Conservation (phyloP, 2,888 invertebrate genomes). For the Volucella zonaria region DNA sequence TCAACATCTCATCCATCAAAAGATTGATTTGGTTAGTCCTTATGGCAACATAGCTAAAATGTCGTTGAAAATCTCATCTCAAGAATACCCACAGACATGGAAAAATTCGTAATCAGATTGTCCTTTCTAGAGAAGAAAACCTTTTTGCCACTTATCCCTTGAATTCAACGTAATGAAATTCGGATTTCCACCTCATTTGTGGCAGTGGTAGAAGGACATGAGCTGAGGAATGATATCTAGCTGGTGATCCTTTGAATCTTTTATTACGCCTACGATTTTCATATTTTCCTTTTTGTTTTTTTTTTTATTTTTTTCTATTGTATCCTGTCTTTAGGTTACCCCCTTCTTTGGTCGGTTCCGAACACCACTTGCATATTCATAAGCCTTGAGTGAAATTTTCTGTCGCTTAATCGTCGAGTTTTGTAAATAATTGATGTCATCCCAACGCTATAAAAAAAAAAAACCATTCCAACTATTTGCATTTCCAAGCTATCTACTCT, state of each 20-base stretch:
- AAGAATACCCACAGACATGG: conserved; percentile 10
- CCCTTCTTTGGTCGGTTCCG: not conserved
- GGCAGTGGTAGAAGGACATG: not conserved
- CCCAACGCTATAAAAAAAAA: conserved; percentile 51
- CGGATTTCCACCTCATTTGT: conserved; percentile 60
- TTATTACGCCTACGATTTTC: conserved; percentile 50
- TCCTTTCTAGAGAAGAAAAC: conserved; percentile 18
- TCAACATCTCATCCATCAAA: conserved; percentile 58
- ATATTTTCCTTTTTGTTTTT: conserved; percentile 11
- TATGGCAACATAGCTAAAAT: conserved; percentile 37
- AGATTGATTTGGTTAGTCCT: conserved; percentile 59
- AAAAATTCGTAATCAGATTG: conserved; percentile 47
- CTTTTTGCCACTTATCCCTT: conserved; percentile 16
- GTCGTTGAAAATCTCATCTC: conserved; percentile 39
- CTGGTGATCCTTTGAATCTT: conserved; percentile 15
- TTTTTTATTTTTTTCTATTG: conserved; percentile 1
- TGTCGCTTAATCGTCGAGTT: conserved; percentile 65
- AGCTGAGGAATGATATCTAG: too few relatives aligned
- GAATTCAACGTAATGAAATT: conserved; percentile 45
- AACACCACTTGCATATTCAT: conserved; percentile 69
- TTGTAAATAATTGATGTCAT: conserved; percentile 70
- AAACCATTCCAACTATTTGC: conserved; percentile 62
- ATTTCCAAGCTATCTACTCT: conserved; percentile 46
- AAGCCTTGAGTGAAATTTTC: conserved; percentile 68
- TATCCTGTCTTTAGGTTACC: not conserved